phyloP scores from a whole-genome alignment of 2,113 vertebrate genomes.

The Pitta sordida region DNA sequence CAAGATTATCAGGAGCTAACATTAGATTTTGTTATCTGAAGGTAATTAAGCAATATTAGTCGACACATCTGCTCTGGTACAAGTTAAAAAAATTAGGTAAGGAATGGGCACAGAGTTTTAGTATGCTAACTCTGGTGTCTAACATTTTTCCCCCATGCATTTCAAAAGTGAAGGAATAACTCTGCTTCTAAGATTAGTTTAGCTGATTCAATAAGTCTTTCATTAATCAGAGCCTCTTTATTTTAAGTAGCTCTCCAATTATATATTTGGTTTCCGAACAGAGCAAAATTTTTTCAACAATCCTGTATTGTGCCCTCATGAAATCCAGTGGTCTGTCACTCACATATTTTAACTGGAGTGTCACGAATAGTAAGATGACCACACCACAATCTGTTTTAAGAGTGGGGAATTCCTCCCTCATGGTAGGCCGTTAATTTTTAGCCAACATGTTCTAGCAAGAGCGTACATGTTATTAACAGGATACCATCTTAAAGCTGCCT shows the following conservation, averaged over 20 bases:
- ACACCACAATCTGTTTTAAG: neutral
- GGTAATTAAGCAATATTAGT: neutral
- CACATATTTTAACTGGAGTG: neutral
- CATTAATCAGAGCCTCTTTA: neutral
- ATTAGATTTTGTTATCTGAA: neutral
- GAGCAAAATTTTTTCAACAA: neutral
- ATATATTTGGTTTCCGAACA: neutral
- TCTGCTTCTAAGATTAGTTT: neutral
- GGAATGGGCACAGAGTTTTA: neutral
- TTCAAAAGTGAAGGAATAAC: neutral
- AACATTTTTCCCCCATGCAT: neutral
- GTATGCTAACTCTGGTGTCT: neutral
- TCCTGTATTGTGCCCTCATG: neutral
- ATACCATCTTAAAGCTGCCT: neutral
- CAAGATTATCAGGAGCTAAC: neutral
- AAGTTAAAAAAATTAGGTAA: neutral
- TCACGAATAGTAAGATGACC: neutral
- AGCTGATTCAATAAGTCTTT: neutral
- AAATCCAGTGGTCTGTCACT: neutral
- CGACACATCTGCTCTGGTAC: neutral
- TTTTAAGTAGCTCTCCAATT: neutral
- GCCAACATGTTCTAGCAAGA: neutral
- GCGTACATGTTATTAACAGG: neutral
- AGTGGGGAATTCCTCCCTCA: neutral
- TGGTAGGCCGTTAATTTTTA: neutral